Evolutionary conservation across 1,140 invertebrate species (phyloP), one percentile per base, ranked within the genome.

Genomic region (Drosophila fuyamai): DNA sequence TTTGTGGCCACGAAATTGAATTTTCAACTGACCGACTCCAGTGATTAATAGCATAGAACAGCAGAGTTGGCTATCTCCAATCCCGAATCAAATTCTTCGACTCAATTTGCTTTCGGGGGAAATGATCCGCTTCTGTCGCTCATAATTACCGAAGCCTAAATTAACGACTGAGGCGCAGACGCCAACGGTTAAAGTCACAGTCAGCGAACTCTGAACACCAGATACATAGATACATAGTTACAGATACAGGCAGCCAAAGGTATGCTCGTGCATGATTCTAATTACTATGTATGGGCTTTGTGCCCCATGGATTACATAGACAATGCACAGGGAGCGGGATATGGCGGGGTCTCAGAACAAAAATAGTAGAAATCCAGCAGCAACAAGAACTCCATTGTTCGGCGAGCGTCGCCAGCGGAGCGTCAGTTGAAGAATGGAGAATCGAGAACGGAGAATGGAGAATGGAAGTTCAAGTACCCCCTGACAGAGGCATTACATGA

Each of bases 251-350:
- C 29, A 56, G 63, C 35, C 44, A 27, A 50, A 70, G 55, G 59
- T 71, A 70, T 77, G 43, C 41, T 75, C 72, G 73, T 77, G 79
- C 79, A 88, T 86, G 83, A 88, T 86, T 88, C 83, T 86, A 89
- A 86, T 86, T 86, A 86, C 86, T 86, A 88, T 86, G 83, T 85
- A 79, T 67, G 74, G 36, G 65, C 46, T 43, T 43, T 68, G 65
- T 68, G 65, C 60, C 65, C 73, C 58, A 61, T 47, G 61, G 75
- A 55, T 67, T 60, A 61, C 71, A 67, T 46, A 83, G 61, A 83
- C 79, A 79, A 82, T 82, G 78, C 74, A 58, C 14, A 43, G 32
- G 16, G 16, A 38, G 35, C 48, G 48, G 48, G 29, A 47, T 47
- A 47, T 7, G 13, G 48, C 5, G 7, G n/a, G n/a, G 44, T 8